A percentile compares a stretch with the other conserved stretches of the same genome.
Evolutionary conservation across 2,888 invertebrate genomes (phyloP).

Genomic region (Caenorhabditis sp.): DNA sequence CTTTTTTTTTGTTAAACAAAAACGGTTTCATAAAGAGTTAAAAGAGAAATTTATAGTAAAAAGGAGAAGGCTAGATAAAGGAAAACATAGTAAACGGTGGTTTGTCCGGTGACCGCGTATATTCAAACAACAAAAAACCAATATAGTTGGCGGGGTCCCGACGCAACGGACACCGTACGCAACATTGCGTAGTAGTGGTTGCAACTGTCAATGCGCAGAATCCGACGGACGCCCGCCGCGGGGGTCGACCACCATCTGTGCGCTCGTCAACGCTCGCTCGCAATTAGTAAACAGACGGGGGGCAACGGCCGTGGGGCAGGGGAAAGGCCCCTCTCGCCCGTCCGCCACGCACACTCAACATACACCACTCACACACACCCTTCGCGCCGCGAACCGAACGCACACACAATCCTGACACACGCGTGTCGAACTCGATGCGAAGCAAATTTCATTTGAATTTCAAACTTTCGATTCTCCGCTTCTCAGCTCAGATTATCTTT

Average conservation of each 20-base stretch:
- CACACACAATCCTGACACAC: conserved; percentile 14
- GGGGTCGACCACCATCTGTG: conserved; percentile 37
- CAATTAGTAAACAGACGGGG: conserved; percentile 56
- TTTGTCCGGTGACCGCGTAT: background rate
- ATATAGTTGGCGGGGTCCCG: background rate
- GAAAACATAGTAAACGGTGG: background rate
- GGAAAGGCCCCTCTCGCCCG: conserved; percentile 39
- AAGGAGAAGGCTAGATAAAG: too few species aligned
- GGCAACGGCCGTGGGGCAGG: too few species aligned
- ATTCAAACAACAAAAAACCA: conserved; percentile 10
- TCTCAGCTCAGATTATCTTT: too few species aligned
- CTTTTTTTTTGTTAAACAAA: too few species aligned
- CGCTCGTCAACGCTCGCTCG: conserved; percentile 34
- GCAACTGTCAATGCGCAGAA: conserved; percentile 39
- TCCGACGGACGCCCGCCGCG: too few species aligned
- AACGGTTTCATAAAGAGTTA: too few species aligned
- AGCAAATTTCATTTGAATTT: background rate
- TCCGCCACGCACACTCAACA: conserved; percentile 6
- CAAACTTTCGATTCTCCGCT: too few species aligned
- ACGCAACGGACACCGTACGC: background rate
- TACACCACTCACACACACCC: conserved; percentile 38
- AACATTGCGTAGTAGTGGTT: conserved; percentile 24
- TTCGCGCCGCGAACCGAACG: conserved; percentile 23
- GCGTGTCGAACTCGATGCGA: background rate
- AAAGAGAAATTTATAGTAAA: too few species aligned